phyloP scores from a whole-genome alignment of 2,113 vertebrate genomes.

The Rynchops niger region DNA sequence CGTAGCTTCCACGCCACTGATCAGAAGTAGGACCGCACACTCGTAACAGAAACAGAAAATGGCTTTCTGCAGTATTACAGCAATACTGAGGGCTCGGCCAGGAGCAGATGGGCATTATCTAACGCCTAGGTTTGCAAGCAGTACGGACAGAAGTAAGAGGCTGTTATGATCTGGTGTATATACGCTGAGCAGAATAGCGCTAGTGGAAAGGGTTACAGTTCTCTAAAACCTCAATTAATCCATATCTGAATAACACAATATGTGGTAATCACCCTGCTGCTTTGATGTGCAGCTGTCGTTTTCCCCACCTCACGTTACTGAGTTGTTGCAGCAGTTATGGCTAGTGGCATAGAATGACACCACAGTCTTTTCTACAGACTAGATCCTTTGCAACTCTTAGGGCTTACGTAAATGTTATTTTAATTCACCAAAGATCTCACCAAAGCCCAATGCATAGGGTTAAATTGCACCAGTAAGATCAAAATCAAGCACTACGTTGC shows the following conservation, averaged over 20 bases:
- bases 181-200: not conserved
- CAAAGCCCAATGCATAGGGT: not conserved
- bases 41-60: not conserved
- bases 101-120: not conserved
- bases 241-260: not conserved
- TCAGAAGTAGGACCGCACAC: not conserved
- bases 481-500: not conserved
- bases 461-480: not conserved
- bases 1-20: not conserved
- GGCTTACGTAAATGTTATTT: not conserved
- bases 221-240: not conserved
- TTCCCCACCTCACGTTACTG: not conserved
- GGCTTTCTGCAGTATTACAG: not conserved
- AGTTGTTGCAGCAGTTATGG: not conserved
- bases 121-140: not conserved
- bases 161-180: not conserved
- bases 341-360: not conserved
- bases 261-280: not conserved
- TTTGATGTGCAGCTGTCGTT: not conserved
- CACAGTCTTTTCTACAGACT: not conserved
- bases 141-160: not conserved
- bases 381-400: not conserved
- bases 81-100: not conserved
- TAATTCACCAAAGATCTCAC: not conserved
- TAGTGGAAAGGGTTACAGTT: not conserved